Percentiles rank a stretch among this genome's conserved stretches.
Conservation (phyloP, 2,888 invertebrate species). For the Apotomis capreana region DNA sequence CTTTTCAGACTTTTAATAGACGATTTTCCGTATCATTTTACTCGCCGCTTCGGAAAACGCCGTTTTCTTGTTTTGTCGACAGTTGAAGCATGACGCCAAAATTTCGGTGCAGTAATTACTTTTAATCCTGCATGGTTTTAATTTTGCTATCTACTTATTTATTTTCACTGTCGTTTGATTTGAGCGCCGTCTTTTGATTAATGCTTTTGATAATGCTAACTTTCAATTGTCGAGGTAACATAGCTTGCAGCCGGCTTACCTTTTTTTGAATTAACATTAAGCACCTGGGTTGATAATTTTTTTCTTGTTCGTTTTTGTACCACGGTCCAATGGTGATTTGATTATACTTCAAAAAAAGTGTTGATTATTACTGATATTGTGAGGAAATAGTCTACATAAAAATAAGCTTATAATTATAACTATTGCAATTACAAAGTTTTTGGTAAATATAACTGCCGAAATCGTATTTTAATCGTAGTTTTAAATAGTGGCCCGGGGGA, state of each 20-base stretch:
- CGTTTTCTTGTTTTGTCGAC: constrained; percentile 43
- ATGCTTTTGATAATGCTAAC: not conserved
- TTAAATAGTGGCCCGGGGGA: too few species aligned
- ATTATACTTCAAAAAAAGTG: too few species aligned
- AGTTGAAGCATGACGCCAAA: constrained; percentile 48
- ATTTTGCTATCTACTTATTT: constrained; percentile 21
- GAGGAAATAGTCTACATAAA: too few species aligned
- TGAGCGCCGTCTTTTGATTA: not conserved
- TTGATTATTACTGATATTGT: too few species aligned
- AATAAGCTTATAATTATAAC: too few species aligned
- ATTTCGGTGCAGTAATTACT: constrained; percentile 44
- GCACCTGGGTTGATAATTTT: too few species aligned
- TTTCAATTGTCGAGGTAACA: not conserved
- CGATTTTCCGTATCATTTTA: constrained; percentile 28
- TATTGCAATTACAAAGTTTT: too few species aligned
- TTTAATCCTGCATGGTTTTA: constrained; percentile 32
- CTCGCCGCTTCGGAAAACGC: constrained; percentile 25
- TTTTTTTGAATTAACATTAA: not conserved
- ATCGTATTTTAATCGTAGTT: too few species aligned
- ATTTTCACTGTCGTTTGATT: not conserved
- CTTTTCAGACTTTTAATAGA: constrained; percentile 29
- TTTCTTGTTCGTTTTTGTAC: too few species aligned
- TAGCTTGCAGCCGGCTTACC: not conserved
- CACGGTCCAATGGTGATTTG: too few species aligned
- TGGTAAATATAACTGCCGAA: too few species aligned